Base-by-base conservation (phyloP, 2,797 vertebrate genomes). In the Erithacus rubecula region DNA sequence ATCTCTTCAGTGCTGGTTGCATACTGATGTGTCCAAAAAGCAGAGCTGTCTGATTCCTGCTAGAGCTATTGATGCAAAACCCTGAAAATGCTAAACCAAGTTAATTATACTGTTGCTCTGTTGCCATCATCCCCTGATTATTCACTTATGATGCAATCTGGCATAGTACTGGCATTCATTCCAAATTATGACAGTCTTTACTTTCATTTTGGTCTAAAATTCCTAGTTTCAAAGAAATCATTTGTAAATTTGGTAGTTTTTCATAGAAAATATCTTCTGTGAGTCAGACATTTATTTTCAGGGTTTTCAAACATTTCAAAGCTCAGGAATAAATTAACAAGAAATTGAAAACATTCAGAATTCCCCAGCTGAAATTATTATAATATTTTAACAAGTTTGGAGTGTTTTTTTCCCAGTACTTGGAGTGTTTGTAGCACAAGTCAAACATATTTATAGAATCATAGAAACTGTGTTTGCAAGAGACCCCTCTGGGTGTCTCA, bases 221-320 rank as follows among this genome's bases (percentile, higher is more conserved):
- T 85, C 62, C 39, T 56, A 63, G 29, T 85, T 94, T 77, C 16
- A 72, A 76, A 91, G 55, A 68, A 71, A 62, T 30, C 0, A 8
- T 39, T 80, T 70, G 22, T 56, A 68, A 78, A 71, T 87, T 83
- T 89, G 24, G 49, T 83, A 60, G 23, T 44, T 94, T 89, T 92
- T 82, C 9, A 39, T 29, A 78, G 26, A 68, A 87, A 60, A 83
- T 72, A 29, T 72, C 55, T 83, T 71, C 67, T 72, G 23, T 76
- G 83, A 93, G 39, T 82, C 77, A 87, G 55, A 52, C 39, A 56
- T 77, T 81, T 83, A 65, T 93, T 95, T 93, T 92, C 86, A 84
- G 74, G 63, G 29, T 77, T 92, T 96, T 93, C 49, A 90, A 93
- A 89, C 70, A 91, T 53, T 89, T 94, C 75, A 62, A 39, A 77